Base-by-base conservation (phyloP, 2,888 invertebrate species). In the Boloria selene region DNA sequence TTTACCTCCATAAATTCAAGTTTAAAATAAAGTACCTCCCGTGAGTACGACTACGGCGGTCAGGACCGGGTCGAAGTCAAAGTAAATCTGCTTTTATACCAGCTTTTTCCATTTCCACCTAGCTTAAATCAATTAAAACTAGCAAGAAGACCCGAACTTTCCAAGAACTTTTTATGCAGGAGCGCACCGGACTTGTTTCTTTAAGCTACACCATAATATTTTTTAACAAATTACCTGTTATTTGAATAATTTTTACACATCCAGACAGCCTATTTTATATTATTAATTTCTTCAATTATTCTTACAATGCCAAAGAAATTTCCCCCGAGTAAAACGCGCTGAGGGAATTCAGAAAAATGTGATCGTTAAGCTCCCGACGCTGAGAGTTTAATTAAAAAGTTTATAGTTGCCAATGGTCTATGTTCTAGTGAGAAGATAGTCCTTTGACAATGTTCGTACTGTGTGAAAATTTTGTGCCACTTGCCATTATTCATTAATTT, bases 301-400 rank as follows among this genome's bases (percentile, higher is more conserved):
- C 82, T 80, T 80, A 78, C 83, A 78, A 77, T 81, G 79, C 22
- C 79, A 78, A 77, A 80, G 82, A 87, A 82, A 88, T 87, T 89
- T 86, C 87, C 86, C 84, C 78, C 73, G 85, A 83, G 86, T 77
- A 75, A 75, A 77, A 77, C 76, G 79, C 75, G 78, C 78, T 74
- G 80, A 83, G 84, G 83, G 86, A 83, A 81, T 82, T 82, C 83
- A 85, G 87, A 89, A 88, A 90, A 90, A 88, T 88, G 86, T 78
- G 83, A 80, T 87, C 86, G 86, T 88, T 88, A 87, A 87, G 83
- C 79, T 77, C 75, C 79, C 72, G 73, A 74, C 75, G 80, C 81
- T 80, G 76, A 75, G 77, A 79, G 77, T 85, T 90, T 90, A 89
- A 90, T 90, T 90, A 90, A 90, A 89, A 88, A 88, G 82, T 88